Evolutionary conservation across 2,797 vertebrate genomes (phyloP), one percentile per base, ranked within the genome.

Genomic region (Decapterus maruadsi): DNA sequence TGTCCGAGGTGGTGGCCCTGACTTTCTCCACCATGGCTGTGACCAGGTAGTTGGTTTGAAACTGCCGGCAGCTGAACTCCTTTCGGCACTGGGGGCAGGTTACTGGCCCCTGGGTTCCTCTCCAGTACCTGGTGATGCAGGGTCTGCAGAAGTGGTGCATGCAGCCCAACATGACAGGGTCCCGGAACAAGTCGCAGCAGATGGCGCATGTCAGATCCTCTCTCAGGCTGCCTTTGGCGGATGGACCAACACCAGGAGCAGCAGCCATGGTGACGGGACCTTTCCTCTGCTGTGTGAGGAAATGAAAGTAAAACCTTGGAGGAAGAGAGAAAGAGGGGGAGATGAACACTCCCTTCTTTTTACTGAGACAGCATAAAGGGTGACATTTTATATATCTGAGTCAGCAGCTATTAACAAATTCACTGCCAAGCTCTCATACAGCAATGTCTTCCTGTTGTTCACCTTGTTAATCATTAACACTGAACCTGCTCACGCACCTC

Each of bases 201-300:
- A 97, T 97, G 77, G 95, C 94, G 69, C 97, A 98, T 0, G 96
- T 97, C 89, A 97, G 90, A 85, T 98, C 97, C 83, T 97, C 97
- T 55, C 89, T 90, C 73, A 97, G 92, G 85, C 92, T 96, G 57
- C 46, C 70, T 72, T 80, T 93, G 84, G 82, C 53, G 63, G 80
- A 46, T 1, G 74, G 22, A 8, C 4, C 8, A 11, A 1, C 20
- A 16, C 2, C n/a, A 9, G 50, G 17, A 10, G 69, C 82, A 38
- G 82, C 57, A 42, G 90, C 90, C 90, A 92, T 92, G 65, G 54
- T 51, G 70, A 12, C 8, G 16, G 19, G 6, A 6, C 8, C 4
- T 56, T 34, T 36, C 31, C 12, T 54, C 12, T 54, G 8, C 22
- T 6, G 54, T 68, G 20, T 34, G 38, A 71, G 69, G 68, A 87